These are phyloP conservation scores for Pipistrellus pipistrellus DNA, from an alignment of 2,797 vertebrate genomes.

Conservation along the genomic window DNA sequence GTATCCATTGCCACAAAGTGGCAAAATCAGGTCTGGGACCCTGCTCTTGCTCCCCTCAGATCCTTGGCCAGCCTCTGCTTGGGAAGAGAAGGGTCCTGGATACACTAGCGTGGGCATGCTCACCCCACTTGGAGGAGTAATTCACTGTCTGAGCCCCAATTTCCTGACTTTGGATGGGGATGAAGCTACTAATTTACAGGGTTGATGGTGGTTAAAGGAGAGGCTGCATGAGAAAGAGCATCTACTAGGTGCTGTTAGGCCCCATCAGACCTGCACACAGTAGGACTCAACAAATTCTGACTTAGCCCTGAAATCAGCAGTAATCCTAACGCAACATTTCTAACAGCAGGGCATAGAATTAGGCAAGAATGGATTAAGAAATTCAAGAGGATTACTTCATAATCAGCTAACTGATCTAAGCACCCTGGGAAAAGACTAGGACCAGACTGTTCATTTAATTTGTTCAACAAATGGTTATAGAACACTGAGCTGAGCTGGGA, in stretches of 20 bases:
- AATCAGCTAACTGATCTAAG: slow-evolving; percentile 69
- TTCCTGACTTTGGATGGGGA: slow-evolving; percentile 17
- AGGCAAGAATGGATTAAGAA: slow-evolving; percentile 67
- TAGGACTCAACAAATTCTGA: background rate
- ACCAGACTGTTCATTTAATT: slow-evolving; percentile 66
- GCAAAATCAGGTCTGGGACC: background rate
- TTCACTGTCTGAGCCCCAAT: background rate
- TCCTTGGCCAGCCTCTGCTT: background rate
- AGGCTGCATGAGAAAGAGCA: background rate
- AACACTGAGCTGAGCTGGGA: slow-evolving; percentile 3
- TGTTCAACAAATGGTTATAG: slow-evolving; percentile 34
- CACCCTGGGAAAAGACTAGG: slow-evolving; percentile 72
- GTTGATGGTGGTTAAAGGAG: background rate
- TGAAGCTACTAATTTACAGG: background rate
- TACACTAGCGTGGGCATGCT: background rate
- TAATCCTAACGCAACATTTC: slow-evolving; percentile 29
- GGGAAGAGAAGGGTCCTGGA: background rate
- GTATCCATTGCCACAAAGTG: background rate
- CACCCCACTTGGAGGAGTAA: background rate
- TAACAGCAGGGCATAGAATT: background rate
- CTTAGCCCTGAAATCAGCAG: background rate
- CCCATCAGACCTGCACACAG: background rate
- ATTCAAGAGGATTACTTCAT: slow-evolving; percentile 62
- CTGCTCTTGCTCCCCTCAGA: background rate
- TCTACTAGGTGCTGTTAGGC: background rate